These are phyloP conservation scores for Tupiocoris notatus DNA, from an alignment of 2,888 invertebrate species.

Conservation along the genomic window DNA sequence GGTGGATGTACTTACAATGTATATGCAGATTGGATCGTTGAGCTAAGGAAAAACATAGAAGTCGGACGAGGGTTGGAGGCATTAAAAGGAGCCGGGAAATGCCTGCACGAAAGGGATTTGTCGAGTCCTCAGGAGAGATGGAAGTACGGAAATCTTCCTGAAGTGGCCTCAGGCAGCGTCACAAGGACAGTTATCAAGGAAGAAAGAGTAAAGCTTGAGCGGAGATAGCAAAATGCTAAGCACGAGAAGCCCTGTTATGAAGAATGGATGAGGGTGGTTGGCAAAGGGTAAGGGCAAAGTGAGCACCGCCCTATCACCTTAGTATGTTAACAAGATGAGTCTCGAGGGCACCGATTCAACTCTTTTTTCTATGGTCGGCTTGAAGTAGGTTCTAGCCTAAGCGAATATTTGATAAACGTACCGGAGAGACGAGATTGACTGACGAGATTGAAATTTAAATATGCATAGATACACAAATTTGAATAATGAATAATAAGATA, in stretches of 20 bases:
- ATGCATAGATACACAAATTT: neutral
- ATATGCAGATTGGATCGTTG: constrained; percentile 23
- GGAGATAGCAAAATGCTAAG: neutral
- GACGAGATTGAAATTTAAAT: too few relatives aligned
- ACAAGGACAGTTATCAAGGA: constrained; percentile 33
- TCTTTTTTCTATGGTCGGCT: neutral
- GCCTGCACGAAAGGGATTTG: constrained; percentile 27
- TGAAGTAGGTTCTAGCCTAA: too few relatives aligned
- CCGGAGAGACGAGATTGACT: too few relatives aligned
- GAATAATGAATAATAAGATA: too few relatives aligned
- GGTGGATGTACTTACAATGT: constrained; percentile 3
- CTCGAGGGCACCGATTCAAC: constrained; percentile 32
- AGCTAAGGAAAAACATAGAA: neutral
- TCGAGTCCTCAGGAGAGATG: neutral
- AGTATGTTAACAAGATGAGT: constrained; percentile 42
- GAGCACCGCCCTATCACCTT: constrained; percentile 30
- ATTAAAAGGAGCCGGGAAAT: constrained; percentile 1
- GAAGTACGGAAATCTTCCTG: constrained; percentile 11
- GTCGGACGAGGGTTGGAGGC: neutral
- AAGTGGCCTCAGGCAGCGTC: constrained; percentile 33
- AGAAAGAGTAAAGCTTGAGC: neutral
- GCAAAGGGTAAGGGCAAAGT: neutral
- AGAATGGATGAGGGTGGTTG: neutral
- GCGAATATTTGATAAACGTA: too few relatives aligned
- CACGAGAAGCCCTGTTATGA: neutral